Base-by-base conservation (phyloP, 1,140 invertebrate genomes). In the Spodoptera frugiperda region DNA sequence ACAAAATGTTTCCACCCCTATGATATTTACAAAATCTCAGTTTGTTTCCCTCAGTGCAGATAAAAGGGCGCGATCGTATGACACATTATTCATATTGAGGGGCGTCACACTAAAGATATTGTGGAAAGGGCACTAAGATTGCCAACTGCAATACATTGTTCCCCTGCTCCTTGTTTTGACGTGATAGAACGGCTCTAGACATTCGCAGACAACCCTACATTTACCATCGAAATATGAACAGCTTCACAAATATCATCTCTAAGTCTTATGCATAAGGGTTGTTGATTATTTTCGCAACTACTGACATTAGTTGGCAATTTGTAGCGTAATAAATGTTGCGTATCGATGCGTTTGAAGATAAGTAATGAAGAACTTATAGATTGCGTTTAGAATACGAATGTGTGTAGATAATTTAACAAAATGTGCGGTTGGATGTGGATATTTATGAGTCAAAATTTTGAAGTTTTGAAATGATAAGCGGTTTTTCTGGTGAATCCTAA, bases 301-400 rank as follows among this genome's bases (percentile, higher is more conserved):
- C n/a, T 65, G 4, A 55, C 9, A 68, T 68, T 33, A 57, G 12
- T 71, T 87, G 72, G 84, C 68, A 78, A 82, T 82, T 84, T 79
- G 72, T 83, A 81, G 78, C 80, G 84, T 91, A 91, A 93, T 93
- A 93, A 93, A 92, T 93, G 91, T 93, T 89, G 90, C 88, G 89
- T 91, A 92, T 91, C 89, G 88, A 93, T 91, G 91, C 90, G 87
- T 93, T 89, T 92, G 88, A 91, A 89, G 90, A 93, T 92, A 92
- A 89, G 89, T 92, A 89, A 92, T 91, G 89, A 90, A 89, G 83
- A 85, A 89, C 84, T 84, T 91, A 89, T 88, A 84, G 84, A 80
- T 86, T 83, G 81, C 73, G 81, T 81, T 85, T 77, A 65, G 83
- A 86, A 86, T 83, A 82, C 68, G 79, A 86, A 84, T 82, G 76